Conservation (phyloP, 2,797 vertebrate genomes). For the Alfaro cultratus region DNA sequence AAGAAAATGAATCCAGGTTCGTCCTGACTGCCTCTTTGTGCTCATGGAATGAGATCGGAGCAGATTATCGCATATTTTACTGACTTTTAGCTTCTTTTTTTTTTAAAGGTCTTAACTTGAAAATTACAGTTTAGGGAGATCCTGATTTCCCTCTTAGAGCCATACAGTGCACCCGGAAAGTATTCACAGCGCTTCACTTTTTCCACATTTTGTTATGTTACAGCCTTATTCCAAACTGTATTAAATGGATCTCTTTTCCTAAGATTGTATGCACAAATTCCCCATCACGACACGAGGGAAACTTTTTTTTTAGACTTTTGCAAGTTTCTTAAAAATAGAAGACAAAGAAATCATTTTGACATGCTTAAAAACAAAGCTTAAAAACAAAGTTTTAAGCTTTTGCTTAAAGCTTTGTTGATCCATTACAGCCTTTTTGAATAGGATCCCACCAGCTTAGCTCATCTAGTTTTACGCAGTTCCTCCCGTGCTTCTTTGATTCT, state of each 20-base stretch:
- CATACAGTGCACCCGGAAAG: not conserved
- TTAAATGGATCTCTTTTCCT: not conserved
- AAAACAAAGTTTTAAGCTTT: too few relatives aligned
- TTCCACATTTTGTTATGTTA: not conserved
- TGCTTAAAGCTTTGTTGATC: not conserved
- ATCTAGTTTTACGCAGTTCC: too few relatives aligned
- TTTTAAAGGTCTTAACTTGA: not conserved
- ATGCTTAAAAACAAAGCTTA: too few relatives aligned
- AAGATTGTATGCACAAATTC: not conserved
- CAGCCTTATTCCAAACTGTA: not conserved
- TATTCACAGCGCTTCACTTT: not conserved
- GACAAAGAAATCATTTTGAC: not conserved
- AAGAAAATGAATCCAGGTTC: constrained; percentile 4
- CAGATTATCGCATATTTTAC: not conserved
- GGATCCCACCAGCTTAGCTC: not conserved
- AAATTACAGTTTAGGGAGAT: not conserved
- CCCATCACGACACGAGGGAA: not conserved
- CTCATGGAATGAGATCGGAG: not conserved
- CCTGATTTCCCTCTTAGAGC: not conserved
- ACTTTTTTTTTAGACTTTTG: not conserved
- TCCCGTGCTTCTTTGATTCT: too few relatives aligned
- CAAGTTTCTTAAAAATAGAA: not conserved
- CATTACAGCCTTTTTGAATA: not conserved
- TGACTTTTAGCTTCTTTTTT: not conserved
- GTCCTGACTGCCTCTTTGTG: constrained; percentile 1